These are phyloP conservation scores for Trinorchestia longiramus DNA, from an alignment of 1,140 invertebrate species.

Conservation along the genomic window DNA sequence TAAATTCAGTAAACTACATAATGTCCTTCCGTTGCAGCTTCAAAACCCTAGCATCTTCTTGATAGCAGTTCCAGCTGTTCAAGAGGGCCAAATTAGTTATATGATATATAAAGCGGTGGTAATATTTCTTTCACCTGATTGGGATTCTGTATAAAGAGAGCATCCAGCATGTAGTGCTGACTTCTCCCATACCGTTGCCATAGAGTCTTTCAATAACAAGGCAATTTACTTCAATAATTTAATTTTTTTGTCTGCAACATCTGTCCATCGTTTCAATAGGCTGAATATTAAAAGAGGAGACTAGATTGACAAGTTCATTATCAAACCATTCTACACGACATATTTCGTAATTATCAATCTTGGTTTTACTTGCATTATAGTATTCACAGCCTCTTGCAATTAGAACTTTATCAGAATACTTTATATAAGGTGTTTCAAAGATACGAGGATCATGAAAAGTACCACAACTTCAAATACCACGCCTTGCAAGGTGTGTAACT, in stretches of 20 bases:
- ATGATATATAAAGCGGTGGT: conserved; percentile 68
- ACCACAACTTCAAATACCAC: conserved; percentile 60
- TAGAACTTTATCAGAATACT: conserved; percentile 10
- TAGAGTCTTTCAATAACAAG: conserved; percentile 69
- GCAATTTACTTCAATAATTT: conserved; percentile 68
- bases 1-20: conserved; percentile 4
- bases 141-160: conserved; percentile 67
- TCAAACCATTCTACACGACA: conserved; percentile 57
- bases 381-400: conserved; percentile 50
- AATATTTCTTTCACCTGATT: conserved; percentile 68
- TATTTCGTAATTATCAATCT: conserved; percentile 1
- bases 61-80: conserved; percentile 68
- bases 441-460: conserved; percentile 56
- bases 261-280: conserved; percentile 33
- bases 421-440: neutral
- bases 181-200: conserved; percentile 70
- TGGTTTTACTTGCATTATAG: conserved; percentile 49
- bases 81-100: conserved; percentile 67
- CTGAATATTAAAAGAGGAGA: conserved; percentile 51
- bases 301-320: conserved; percentile 55
- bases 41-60: conserved; percentile 59
- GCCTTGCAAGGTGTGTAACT: conserved; percentile 56
- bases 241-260: conserved; percentile 67
- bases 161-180: conserved; percentile 68
- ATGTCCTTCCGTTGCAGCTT: conserved; percentile 52